Conservation (phyloP, 2,888 invertebrate species). For the Cactoblastis cactorum region DNA sequence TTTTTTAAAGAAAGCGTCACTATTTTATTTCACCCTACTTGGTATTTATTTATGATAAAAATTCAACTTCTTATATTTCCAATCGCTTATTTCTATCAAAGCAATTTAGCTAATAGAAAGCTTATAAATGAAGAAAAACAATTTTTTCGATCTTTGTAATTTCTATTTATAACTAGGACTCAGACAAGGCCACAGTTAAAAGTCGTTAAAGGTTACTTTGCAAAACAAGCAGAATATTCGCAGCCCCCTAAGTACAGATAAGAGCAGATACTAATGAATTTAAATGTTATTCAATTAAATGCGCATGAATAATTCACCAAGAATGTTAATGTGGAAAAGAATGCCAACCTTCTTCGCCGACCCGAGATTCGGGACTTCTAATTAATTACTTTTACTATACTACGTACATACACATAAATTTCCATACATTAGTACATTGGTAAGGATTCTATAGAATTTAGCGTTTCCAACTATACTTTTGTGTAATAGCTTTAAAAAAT, state of each 20-base stretch:
- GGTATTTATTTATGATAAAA: too few species aligned
- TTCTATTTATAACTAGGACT: not conserved
- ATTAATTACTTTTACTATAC: constrained; percentile 55
- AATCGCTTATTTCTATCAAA: too few species aligned
- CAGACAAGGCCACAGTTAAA: not conserved
- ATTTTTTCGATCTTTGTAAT: too few species aligned
- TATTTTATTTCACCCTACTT: too few species aligned
- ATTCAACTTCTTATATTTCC: too few species aligned
- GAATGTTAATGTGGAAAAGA: constrained; percentile 65
- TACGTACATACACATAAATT: too few species aligned
- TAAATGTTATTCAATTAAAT: constrained; percentile 73
- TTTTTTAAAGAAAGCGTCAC: too few species aligned
- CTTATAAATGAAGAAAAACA: not conserved
- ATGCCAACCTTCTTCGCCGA: constrained; percentile 49
- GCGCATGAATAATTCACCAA: constrained; percentile 72
- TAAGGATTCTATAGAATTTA: too few species aligned
- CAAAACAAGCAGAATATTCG: constrained; percentile 23
- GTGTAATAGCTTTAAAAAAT: too few species aligned
- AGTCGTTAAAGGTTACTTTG: constrained; percentile 9
- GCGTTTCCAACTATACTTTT: too few species aligned
- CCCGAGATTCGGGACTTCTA: constrained; percentile 51
- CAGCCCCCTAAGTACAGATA: constrained; percentile 21
- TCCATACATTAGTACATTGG: too few species aligned
- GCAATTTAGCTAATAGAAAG: too few species aligned
- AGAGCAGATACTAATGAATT: constrained; percentile 57